Evolutionary conservation across 2,113 vertebrate species (phyloP).

Genomic region (Etheostoma cragini): DNA sequence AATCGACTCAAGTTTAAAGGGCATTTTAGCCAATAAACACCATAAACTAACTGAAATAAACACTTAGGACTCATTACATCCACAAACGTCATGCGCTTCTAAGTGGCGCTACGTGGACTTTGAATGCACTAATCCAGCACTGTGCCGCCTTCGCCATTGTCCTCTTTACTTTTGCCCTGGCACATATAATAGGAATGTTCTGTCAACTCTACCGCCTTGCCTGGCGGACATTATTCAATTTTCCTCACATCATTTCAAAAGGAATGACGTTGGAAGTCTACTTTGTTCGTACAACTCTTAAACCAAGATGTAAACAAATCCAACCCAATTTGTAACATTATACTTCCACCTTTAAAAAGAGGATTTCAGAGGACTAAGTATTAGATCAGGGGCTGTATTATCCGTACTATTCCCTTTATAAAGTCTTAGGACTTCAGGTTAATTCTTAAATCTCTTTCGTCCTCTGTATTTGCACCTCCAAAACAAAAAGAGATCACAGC

Average conservation of each 20-base stretch:
- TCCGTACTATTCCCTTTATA: not conserved
- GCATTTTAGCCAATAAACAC: not conserved
- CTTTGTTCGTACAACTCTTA: constrained; percentile 4
- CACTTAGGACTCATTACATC: not conserved
- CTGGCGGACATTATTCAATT: constrained; percentile 25
- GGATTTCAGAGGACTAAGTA: not conserved
- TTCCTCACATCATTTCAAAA: constrained; percentile 25
- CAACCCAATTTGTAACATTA: not conserved
- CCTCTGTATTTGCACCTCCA: not conserved
- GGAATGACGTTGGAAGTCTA: not conserved
- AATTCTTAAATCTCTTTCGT: not conserved
- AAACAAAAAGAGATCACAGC: not conserved
- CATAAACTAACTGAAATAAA: not conserved
- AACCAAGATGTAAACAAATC: constrained; percentile 10
- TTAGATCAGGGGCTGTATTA: not conserved
- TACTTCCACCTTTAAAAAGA: not conserved
- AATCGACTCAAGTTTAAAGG: not conserved
- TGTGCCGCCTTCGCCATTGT: not conserved
- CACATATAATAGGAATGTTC: constrained; percentile 36
- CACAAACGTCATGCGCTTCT: not conserved
- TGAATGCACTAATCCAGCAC: not conserved
- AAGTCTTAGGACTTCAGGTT: not conserved
- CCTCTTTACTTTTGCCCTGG: constrained; percentile 27
- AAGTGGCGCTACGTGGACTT: not conserved
- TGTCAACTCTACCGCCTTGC: constrained; percentile 38